Conservation (phyloP, 2,888 invertebrate genomes). For the Ennomos erosarius region DNA sequence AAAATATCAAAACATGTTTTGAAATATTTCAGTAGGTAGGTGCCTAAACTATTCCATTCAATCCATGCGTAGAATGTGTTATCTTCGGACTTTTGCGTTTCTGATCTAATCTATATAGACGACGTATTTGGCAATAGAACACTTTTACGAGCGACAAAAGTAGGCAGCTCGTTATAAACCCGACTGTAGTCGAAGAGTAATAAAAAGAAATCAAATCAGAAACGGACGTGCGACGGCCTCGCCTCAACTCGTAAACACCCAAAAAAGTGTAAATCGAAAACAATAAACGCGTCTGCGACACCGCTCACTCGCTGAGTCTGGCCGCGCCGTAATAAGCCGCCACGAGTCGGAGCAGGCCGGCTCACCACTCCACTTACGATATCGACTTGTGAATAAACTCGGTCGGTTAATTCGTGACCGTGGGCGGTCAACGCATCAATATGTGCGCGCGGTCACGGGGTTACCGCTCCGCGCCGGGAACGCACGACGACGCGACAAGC, state of each 20-base stretch:
- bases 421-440: conserved; percentile 81
- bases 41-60: conserved; percentile 33
- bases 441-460: conserved; percentile 80
- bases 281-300: conserved; percentile 77
- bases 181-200: conserved; percentile 46
- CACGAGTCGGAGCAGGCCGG: conserved; percentile 47
- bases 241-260: conserved; percentile 72
- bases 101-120: conserved; percentile 37
- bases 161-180: conserved; percentile 47
- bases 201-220: conserved; percentile 69
- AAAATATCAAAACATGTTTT: conserved; percentile 38
- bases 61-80: conserved; percentile 44
- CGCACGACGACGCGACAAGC: conserved; percentile 46
- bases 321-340: conserved; percentile 50
- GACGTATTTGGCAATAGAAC: conserved; percentile 44
- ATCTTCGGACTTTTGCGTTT: conserved; percentile 42
- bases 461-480: conserved; percentile 70
- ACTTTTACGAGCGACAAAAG: conserved; percentile 40
- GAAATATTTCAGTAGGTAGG: conserved; percentile 13
- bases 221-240: conserved; percentile 76
- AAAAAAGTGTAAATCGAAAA: conserved; percentile 78
- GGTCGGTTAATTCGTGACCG: conserved; percentile 68
- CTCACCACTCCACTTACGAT: conserved; percentile 42
- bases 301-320: conserved; percentile 53
- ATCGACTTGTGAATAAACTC: conserved; percentile 60